These are phyloP conservation scores for Schizothorax lantsangensis DNA, from an alignment of 2,797 vertebrate species.

Conservation along the genomic window DNA sequence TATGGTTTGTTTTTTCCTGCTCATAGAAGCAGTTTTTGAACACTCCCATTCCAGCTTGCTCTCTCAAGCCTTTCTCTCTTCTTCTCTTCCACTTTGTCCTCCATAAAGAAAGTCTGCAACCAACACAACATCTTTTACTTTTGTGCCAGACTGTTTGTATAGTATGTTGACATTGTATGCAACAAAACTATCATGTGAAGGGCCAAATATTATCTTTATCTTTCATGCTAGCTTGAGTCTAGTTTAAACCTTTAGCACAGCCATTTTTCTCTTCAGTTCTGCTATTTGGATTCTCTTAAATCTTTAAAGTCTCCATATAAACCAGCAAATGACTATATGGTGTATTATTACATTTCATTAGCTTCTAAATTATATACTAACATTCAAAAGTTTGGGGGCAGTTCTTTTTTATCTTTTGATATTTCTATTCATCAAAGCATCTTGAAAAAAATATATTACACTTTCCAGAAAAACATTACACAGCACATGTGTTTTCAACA, in stretches of 20 bases:
- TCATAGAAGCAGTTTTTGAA: neutral
- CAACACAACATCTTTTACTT: constrained; percentile 1
- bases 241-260: neutral
- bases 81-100: constrained; percentile 20
- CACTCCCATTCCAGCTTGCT: constrained; percentile 2
- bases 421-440: neutral
- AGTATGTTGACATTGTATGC: neutral
- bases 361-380: neutral
- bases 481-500: neutral
- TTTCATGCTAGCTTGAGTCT: neutral
- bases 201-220: constrained; percentile 23
- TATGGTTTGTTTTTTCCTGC: neutral
- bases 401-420: neutral
- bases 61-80: constrained; percentile 34
- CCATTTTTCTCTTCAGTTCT: neutral
- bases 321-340: neutral
- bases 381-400: constrained; percentile 6
- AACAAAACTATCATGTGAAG: neutral
- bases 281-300: neutral
- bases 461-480: neutral
- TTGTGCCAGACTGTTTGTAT: constrained; percentile 28
- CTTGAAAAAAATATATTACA: neutral
- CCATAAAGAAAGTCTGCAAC: neutral
- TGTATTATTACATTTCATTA: neutral
- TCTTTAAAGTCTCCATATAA: constrained; percentile 3